Evolutionary conservation across 2,888 invertebrate species (phyloP).

Genomic region (Tridacna crocea): DNA sequence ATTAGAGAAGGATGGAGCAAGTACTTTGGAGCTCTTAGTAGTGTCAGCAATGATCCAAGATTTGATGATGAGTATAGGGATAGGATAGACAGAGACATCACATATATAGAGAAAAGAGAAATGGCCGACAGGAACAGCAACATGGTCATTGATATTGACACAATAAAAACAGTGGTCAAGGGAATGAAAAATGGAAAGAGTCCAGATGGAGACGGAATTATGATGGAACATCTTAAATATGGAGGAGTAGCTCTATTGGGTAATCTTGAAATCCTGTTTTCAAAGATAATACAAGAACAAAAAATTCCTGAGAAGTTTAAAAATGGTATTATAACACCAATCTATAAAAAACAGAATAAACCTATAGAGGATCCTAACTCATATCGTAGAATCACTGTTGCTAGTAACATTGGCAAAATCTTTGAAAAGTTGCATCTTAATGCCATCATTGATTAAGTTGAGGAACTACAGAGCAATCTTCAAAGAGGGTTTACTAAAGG

Average conservation of each 20-base stretch:
- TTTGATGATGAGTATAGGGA: no score
- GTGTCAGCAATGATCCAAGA: no score
- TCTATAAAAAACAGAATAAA: conserved; percentile 7
- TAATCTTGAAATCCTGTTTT: not conserved
- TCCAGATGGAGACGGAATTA: not conserved
- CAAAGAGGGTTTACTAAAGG: conserved; percentile 15
- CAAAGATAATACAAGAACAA: not conserved
- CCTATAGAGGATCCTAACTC: not conserved
- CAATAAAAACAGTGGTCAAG: not conserved
- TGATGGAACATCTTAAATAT: not conserved
- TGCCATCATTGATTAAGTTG: not conserved
- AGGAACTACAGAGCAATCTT: not conserved
- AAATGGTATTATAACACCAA: not conserved
- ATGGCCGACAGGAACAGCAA: no score
- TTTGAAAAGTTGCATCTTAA: not conserved
- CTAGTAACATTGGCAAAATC: not conserved
- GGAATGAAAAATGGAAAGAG: not conserved
- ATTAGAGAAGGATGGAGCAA: no score
- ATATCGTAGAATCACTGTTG: not conserved
- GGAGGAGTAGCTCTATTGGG: not conserved
- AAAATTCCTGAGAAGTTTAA: not conserved
- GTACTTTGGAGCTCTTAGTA: no score
- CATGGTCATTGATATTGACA: no score
- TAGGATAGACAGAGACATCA: no score
- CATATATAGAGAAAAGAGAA: no score